phyloP scores from a whole-genome alignment of 2,113 vertebrate species.

The Cyprinus carpio region DNA sequence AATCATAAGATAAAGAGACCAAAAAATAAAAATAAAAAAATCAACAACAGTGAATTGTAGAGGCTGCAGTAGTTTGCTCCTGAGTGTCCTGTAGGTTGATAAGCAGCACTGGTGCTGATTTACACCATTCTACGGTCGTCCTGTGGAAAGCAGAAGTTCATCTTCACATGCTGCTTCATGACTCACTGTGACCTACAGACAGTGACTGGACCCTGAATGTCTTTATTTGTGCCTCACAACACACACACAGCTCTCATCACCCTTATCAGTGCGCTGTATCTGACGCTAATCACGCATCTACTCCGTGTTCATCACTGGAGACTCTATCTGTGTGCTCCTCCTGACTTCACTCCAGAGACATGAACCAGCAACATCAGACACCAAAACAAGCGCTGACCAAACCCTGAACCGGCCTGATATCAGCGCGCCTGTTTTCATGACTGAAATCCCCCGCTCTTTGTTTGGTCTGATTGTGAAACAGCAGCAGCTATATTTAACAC shows the following conservation, averaged over 20 bases:
- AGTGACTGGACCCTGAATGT: not conserved
- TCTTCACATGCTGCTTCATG: not conserved
- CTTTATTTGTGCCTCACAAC: not conserved
- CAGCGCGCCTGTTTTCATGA: not conserved
- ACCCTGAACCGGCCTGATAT: not conserved
- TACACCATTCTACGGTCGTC: not conserved
- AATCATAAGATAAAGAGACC: too few species aligned
- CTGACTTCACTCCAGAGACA: too few species aligned
- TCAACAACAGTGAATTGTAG: too few species aligned
- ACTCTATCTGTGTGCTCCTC: not conserved
- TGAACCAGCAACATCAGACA: not conserved
- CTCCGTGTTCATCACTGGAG: too few species aligned
- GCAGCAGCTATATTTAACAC: constrained; percentile 45
- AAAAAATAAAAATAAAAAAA: too few species aligned
- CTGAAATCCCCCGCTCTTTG: constrained; percentile 28
- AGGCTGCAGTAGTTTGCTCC: not conserved
- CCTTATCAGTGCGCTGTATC: not conserved
- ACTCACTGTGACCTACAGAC: not conserved
- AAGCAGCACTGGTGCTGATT: not conserved
- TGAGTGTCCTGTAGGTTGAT: too few species aligned
- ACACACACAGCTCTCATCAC: not conserved
- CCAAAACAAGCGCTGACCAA: constrained; percentile 54
- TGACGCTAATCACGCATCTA: constrained; percentile 14
- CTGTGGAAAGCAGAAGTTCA: too few species aligned
- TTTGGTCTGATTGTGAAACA: constrained; percentile 37